These are phyloP conservation scores for Pangasius krempfi DNA, from an alignment of 2,797 vertebrate genomes.

Conservation along the genomic window DNA sequence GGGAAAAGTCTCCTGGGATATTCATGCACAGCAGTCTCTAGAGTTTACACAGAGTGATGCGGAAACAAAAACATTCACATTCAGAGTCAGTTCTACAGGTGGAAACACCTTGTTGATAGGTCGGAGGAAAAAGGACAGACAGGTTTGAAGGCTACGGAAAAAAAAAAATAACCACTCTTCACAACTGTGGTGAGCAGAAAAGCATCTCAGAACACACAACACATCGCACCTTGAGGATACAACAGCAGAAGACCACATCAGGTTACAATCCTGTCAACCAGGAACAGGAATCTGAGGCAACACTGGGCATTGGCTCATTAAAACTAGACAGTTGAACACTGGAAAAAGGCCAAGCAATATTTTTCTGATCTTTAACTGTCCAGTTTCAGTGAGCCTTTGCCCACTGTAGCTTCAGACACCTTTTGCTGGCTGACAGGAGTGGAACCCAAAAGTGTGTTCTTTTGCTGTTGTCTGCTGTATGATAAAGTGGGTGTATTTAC, in stretches of 20 bases:
- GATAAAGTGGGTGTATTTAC: slow-evolving; percentile 2
- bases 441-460: not conserved
- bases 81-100: not conserved
- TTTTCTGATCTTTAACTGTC: not conserved
- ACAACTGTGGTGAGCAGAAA: not conserved
- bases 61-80: not conserved
- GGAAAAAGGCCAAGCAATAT: not conserved
- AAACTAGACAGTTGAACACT: not conserved
- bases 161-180: not conserved
- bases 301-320: not conserved
- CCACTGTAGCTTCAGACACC: not conserved
- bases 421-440: not conserved
- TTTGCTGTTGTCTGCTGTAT: not conserved
- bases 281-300: not conserved
- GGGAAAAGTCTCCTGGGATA: not conserved
- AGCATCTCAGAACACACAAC: not conserved
- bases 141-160: not conserved
- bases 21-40: not conserved
- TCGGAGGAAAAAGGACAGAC: not conserved
- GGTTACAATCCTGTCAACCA: not conserved
- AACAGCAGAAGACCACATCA: not conserved
- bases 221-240: not conserved
- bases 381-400: not conserved
- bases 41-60: not conserved
- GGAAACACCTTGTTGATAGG: not conserved